Base-by-base conservation (phyloP, 2,888 invertebrate genomes). In the Zeuzera pyrina region DNA sequence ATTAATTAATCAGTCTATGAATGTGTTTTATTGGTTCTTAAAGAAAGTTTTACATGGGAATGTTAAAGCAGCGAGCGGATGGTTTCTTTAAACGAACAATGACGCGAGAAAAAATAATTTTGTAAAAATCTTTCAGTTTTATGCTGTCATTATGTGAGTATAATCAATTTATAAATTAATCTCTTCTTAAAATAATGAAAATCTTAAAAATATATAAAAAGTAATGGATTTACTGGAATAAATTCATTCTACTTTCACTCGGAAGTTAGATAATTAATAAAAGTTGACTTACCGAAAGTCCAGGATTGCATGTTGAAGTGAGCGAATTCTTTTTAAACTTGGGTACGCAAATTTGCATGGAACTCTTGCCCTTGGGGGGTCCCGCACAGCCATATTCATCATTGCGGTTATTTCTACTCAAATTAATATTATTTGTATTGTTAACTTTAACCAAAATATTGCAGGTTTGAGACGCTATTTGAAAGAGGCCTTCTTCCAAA, bases 381-480 rank as follows among this genome's bases (percentile, higher is more conserved):
- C 77, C 76, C 12, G 81, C 79, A 42, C 77, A 78, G 12, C 84
- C 87, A 53, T 86, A 86, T 57, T 87, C 86, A 48, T 89, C 87
- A 61, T 88, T 89, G 34, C 87, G 79, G 39, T 88, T 85, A 52
- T 87, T 86, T 29, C 89, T 88, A 49, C 88, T 89, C 50, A 83
- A 57, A 50, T 88, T 90, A 39, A 90, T 90, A 60, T 91, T 90
- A 65, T 90, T 90, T 29, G 90, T 90, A 50, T 91, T 90, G 62
- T 90, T 89, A 43, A 91, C 90, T 85, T 91, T 90, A 34, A 91
- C 90, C 39, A 91, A 73, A 43, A 91, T 88, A 60, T 90, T 91
- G 56, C 91, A 91, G 34, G 91, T 91, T 63, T 91, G 91, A 8
- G 91, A 90, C 3, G 91, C 91, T 44, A 91, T 91, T 79, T 91